Evolutionary conservation across 2,888 invertebrate species (phyloP).

Genomic region (Epinotia brunnichana): DNA sequence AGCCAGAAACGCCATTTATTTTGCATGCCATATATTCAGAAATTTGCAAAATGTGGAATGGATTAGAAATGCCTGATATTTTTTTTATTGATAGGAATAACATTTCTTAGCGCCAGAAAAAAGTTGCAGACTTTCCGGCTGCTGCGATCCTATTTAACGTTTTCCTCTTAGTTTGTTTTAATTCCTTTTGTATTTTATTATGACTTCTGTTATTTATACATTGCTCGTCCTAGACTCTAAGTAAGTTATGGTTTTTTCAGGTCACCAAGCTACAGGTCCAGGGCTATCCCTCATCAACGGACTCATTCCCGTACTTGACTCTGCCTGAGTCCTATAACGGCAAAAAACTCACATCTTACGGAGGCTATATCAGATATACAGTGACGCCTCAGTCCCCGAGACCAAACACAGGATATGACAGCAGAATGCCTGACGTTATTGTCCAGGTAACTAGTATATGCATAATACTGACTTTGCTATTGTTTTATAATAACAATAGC

Average conservation of each 20-base stretch:
- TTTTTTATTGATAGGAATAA: no score
- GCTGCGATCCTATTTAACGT: no score
- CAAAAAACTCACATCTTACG: slow-evolving; percentile 94
- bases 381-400: slow-evolving; percentile 85
- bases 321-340: slow-evolving; percentile 90
- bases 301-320: slow-evolving; percentile 86
- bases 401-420: slow-evolving; percentile 52
- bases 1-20: no score
- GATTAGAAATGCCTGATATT: no score
- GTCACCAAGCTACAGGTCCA: slow-evolving; percentile 67
- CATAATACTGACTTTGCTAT: not conserved
- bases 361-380: slow-evolving; percentile 91
- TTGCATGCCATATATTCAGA: no score
- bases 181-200: no score
- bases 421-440: slow-evolving; percentile 88
- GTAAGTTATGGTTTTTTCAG: slow-evolving; percentile 51
- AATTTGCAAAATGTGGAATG: no score
- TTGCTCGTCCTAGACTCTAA: not conserved
- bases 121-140: no score
- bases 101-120: no score
- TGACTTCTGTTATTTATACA: no score
- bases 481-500: no score
- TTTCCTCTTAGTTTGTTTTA: no score
- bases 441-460: slow-evolving; percentile 82
- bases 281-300: slow-evolving; percentile 48